Evolutionary conservation across 2,113 vertebrate genomes (phyloP), one percentile per base, ranked within the genome.

Genomic region (Macrotus californicus): DNA sequence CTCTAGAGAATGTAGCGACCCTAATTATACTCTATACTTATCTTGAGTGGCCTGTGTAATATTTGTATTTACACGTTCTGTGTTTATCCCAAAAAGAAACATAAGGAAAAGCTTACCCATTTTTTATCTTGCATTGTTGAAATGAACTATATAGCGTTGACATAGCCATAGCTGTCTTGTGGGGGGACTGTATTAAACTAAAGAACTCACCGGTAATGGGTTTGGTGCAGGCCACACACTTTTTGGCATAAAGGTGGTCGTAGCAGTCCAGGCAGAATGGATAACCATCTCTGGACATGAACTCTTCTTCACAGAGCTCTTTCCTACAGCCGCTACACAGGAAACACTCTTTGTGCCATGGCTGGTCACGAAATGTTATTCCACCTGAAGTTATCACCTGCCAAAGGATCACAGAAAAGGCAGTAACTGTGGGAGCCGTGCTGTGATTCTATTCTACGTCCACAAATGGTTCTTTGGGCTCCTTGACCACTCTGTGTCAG

Each of bases 331-430:
- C 97, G 61, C 96, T 97, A 86, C 98, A 99, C 82, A 98, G 94
- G 96, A 99, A 98, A 64, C 98, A 99, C 59, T 98, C 98, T 50
- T 97, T 98, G 50, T 99, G 98, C 98, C 98, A 99, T n/a, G 98
- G 97, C 88, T 98, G 98, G 80, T 98, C 97, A 36, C 76, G 94
- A 41, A 98, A 98, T 21, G 96, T 98, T 90, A 99, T 96, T 39
- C 98, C 98, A 21, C 97, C 98, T 19, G 98, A 98, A 70, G 97
- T 98, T 97, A 99, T 98, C 61, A 96, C 97, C 98, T 99, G 80
- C 70, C 16, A 59, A 50, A 93, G 79, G 72, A 96, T 89, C 50
- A 96, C n/a, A 87, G 26, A 96, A 97, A 92, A 92, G 41, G 10
- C 43, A 15, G 72, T 54, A 88, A 95, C 7, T 0, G 0, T 79